These are phyloP conservation scores for Cerceris rybyensis DNA, from an alignment of 2,888 invertebrate genomes.

Conservation along the genomic window DNA sequence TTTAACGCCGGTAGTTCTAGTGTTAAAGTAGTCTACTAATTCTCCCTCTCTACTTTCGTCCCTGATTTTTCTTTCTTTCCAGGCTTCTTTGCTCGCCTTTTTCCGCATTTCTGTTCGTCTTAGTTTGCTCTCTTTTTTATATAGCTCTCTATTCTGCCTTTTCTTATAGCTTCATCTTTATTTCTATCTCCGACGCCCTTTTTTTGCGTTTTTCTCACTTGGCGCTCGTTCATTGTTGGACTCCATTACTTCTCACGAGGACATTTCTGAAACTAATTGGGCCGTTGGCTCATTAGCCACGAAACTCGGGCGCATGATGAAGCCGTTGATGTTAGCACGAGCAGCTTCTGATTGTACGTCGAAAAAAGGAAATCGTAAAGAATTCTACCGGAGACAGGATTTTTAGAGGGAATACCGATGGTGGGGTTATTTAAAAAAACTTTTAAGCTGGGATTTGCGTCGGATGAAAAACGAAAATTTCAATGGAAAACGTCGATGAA, in stretches of 20 bases:
- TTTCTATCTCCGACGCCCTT: not conserved
- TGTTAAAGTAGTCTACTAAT: no score
- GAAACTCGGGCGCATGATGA: constrained; percentile 43
- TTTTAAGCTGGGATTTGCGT: not conserved
- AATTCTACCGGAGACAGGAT: constrained; percentile 8
- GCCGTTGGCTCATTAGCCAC: constrained; percentile 53
- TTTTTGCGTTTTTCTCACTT: no score
- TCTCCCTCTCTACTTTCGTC: constrained; percentile 3
- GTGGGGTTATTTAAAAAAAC: not conserved
- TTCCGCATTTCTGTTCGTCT: not conserved
- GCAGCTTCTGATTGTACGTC: constrained; percentile 6
- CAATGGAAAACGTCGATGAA: no score
- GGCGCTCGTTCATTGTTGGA: constrained; percentile 40
- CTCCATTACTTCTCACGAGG: constrained; percentile 26
- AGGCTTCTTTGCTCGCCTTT: not conserved
- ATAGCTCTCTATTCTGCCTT: no score
- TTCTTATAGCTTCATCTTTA: not conserved
- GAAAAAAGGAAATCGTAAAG: constrained; percentile 14
- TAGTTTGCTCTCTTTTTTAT: no score
- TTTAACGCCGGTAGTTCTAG: no score
- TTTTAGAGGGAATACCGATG: not conserved
- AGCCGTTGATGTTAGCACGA: constrained; percentile 20
- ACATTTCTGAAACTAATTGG: constrained; percentile 55
- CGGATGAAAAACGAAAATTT: not conserved
- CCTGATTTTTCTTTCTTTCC: not conserved